Conservation (phyloP, 2,797 vertebrate species). For the Scolopax rusticola region DNA sequence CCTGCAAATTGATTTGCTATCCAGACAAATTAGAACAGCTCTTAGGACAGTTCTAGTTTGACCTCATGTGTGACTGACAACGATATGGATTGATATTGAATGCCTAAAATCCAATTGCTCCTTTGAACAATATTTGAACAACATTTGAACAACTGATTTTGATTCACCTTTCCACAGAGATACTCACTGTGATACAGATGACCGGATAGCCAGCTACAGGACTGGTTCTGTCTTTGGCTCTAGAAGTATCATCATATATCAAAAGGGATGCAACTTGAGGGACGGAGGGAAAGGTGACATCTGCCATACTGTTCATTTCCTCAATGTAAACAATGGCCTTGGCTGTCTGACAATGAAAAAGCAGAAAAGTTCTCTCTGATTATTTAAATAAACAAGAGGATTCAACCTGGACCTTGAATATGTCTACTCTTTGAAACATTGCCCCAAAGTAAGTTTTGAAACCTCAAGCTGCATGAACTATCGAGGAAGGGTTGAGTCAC, state of each 20-base stretch:
- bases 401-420: not conserved
- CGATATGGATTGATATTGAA: not conserved
- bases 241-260: constrained; percentile 86
- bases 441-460: not conserved
- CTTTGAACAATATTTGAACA: not conserved
- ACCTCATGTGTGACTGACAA: not conserved
- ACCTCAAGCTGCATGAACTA: not conserved
- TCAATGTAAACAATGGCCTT: constrained; percentile 96
- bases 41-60: not conserved
- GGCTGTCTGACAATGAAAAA: constrained; percentile 79
- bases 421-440: not conserved
- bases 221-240: constrained; percentile 76
- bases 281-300: constrained; percentile 93
- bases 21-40: not conserved
- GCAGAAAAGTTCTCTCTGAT: constrained; percentile 1
- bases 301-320: constrained; percentile 92
- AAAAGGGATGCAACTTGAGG: constrained; percentile 90
- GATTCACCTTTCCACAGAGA: not conserved
- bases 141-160: not conserved
- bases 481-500: not conserved
- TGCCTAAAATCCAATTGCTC: not conserved
- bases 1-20: not conserved
- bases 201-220: constrained; percentile 92
- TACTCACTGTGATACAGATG: constrained; percentile 92
- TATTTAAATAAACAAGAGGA: not conserved